These are phyloP conservation scores for Poeciliopsis turneri DNA, from an alignment of 2,797 vertebrate genomes.

Conservation along the genomic window DNA sequence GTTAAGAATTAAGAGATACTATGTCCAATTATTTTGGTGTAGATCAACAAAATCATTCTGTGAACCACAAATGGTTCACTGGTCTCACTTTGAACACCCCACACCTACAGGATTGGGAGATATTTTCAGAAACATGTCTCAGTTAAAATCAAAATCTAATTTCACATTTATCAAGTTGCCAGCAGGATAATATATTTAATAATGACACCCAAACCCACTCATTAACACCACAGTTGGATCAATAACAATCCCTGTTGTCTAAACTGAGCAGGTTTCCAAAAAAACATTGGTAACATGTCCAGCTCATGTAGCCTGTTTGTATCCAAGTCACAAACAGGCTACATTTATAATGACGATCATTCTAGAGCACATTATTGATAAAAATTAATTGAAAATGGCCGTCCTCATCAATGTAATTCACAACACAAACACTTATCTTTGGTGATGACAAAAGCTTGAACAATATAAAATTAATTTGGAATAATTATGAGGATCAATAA, in stretches of 20 bases:
- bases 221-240: neutral
- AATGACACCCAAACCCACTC: neutral
- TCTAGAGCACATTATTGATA: neutral
- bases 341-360: neutral
- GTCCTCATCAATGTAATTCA: neutral
- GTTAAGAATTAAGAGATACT: neutral
- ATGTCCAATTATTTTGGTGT: too few relatives aligned
- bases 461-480: neutral
- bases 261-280: neutral
- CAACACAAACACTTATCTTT: neutral
- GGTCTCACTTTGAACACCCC: neutral
- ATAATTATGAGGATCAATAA: neutral
- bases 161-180: neutral
- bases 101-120: neutral
- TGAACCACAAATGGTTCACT: too few relatives aligned
- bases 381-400: neutral
- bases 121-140: neutral
- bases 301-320: too few relatives aligned
- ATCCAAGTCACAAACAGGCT: neutral
- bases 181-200: neutral
- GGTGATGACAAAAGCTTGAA: neutral
- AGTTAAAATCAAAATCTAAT: neutral
- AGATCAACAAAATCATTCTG: too few relatives aligned
- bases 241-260: neutral
- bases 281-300: neutral